phyloP scores from a whole-genome alignment of 2,888 invertebrate species.

The Rhorus exstirpatorius region DNA sequence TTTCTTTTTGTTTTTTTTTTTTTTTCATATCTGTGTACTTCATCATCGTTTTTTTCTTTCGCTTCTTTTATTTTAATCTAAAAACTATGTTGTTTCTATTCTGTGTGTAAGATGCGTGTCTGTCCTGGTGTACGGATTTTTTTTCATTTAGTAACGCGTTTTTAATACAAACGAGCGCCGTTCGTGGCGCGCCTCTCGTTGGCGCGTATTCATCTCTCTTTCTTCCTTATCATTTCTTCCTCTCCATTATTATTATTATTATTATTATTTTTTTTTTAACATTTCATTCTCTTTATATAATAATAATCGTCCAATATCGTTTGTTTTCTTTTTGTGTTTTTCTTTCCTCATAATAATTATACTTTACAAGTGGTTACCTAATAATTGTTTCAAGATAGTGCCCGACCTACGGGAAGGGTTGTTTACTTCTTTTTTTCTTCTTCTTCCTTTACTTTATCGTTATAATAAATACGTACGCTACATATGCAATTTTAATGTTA shows the following conservation, averaged over 20 bases:
- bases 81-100: slow-evolving; percentile 48
- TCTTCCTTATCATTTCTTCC: slow-evolving; percentile 18
- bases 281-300: slow-evolving; percentile 66
- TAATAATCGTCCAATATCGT: slow-evolving; percentile 72
- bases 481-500: slow-evolving; percentile 80
- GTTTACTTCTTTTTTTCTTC: slow-evolving; percentile 60
- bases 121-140: slow-evolving; percentile 19
- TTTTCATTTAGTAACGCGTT: slow-evolving; percentile 62
- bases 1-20: slow-evolving; percentile 61
- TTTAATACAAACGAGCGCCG: slow-evolving; percentile 72
- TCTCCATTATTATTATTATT: no score
- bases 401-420: slow-evolving; percentile 78
- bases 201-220: slow-evolving; percentile 47
- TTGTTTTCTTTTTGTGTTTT: slow-evolving; percentile 67
- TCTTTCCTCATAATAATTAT: slow-evolving; percentile 73
- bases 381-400: slow-evolving; percentile 82
- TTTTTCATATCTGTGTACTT: slow-evolving; percentile 54
- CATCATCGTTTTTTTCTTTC: slow-evolving; percentile 42
- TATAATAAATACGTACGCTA: slow-evolving; percentile 80
- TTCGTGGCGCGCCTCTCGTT: slow-evolving; percentile 66
- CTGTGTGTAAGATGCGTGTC: slow-evolving; percentile 64
- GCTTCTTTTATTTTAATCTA: slow-evolving; percentile 40
- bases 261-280: slow-evolving; percentile 56
- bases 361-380: slow-evolving; percentile 76
- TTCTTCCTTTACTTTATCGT: slow-evolving; percentile 73